These are phyloP conservation scores for Agrotis exclamationis DNA, from an alignment of 2,888 invertebrate genomes.

Conservation along the genomic window DNA sequence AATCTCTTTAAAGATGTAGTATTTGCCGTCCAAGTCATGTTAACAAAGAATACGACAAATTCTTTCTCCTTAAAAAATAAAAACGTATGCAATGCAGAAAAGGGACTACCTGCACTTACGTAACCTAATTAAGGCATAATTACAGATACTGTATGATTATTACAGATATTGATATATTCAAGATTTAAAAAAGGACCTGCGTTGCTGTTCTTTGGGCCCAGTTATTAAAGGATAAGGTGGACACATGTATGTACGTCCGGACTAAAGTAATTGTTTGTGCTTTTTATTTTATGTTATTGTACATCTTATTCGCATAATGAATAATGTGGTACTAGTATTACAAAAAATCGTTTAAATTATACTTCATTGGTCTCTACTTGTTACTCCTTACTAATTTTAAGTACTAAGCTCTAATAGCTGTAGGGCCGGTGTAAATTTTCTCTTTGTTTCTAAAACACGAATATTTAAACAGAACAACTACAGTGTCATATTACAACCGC, in stretches of 20 bases:
- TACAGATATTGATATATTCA: too few relatives aligned
- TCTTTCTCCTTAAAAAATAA: background rate
- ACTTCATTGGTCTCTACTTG: background rate
- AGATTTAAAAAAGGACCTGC: too few relatives aligned
- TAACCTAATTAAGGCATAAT: slow-evolving; percentile 28
- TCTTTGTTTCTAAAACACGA: slow-evolving; percentile 28
- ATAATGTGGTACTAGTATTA: background rate
- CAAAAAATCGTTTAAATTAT: background rate
- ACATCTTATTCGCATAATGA: background rate
- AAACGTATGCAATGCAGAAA: slow-evolving; percentile 20
- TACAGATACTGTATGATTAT: slow-evolving; percentile 24
- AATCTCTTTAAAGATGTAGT: too few relatives aligned
- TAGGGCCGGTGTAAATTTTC: slow-evolving; percentile 5
- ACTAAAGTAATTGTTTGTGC: background rate
- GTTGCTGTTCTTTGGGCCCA: slow-evolving; percentile 15
- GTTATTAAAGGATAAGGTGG: background rate
- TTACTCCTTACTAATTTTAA: too few relatives aligned
- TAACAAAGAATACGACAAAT: background rate
- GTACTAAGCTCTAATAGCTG: background rate
- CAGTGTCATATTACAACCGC: slow-evolving; percentile 36
- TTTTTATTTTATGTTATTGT: background rate
- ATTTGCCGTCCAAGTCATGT: background rate
- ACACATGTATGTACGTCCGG: background rate
- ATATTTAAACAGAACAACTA: slow-evolving; percentile 21
- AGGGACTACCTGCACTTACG: slow-evolving; percentile 27